Evolutionary conservation across 2,888 invertebrate species (phyloP).

Genomic region (Leucophenga maculata): DNA sequence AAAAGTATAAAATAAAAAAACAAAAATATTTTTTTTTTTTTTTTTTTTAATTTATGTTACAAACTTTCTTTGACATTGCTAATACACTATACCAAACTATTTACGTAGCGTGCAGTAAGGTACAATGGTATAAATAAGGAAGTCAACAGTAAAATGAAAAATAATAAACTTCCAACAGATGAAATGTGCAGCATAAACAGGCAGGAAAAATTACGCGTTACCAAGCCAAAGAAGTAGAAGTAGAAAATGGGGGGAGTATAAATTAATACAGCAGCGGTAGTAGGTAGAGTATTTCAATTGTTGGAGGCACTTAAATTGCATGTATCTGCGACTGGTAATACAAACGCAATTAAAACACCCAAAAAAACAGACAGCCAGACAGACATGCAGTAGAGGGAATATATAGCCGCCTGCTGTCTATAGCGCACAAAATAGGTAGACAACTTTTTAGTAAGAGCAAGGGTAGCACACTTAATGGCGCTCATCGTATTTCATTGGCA

Average conservation of each 20-base stretch:
- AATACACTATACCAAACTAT: too few relatives aligned
- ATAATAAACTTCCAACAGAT: conserved; percentile 55
- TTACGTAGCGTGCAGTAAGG: too few relatives aligned
- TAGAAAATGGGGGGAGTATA: conserved; percentile 30
- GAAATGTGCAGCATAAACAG: neutral
- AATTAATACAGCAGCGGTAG: neutral
- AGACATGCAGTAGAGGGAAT: neutral
- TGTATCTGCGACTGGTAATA: conserved; percentile 55
- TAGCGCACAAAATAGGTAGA: conserved; percentile 26
- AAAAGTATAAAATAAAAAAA: too few relatives aligned
- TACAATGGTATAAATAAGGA: too few relatives aligned
- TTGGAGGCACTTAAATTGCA: conserved; percentile 30
- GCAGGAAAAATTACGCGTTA: too few relatives aligned
- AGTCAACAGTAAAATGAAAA: conserved; percentile 56
- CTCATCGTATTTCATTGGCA: conserved; percentile 24
- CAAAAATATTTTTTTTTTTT: too few relatives aligned
- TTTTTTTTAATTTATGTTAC: too few relatives aligned
- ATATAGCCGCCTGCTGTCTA: conserved; percentile 41
- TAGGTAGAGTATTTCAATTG: conserved; percentile 50
- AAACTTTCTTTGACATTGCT: too few relatives aligned
- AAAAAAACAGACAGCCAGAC: conserved; percentile 10
- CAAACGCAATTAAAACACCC: conserved; percentile 66
- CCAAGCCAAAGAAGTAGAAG: neutral
- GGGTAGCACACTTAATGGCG: conserved; percentile 19
- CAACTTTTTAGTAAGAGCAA: neutral